Evolutionary conservation across 2,797 vertebrate species (phyloP), one percentile per base, ranked within the genome.

Genomic region (Neopelma chrysocephalum): DNA sequence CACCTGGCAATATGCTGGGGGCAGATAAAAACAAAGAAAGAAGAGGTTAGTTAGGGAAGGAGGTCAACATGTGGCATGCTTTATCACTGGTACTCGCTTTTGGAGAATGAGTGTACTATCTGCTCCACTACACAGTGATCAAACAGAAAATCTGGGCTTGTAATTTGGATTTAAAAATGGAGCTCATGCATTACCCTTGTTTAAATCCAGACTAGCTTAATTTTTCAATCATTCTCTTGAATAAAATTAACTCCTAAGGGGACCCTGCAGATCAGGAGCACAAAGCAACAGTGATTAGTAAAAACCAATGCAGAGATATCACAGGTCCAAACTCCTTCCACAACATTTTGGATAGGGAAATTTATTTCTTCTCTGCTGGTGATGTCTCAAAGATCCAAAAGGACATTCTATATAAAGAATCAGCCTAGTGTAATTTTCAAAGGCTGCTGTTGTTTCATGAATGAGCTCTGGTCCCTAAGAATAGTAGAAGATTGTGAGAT

Each of bases 31-130:
- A 17, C 20, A 9, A 72, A 77, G 22, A 66, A 73, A 61, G 40
- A 66, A 73, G 7, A 25, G 12, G 2, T 2, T 40, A 32, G 0
- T 38, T 47, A 21, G 3, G 10, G 6, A 7, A 54, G 3, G 3
- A 10, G 21, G 3, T 3, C 12, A 66, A 14, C 20, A 32, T 5
- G 7, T 32, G 21, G 0, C 29, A 47, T 1, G 0, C 7, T 79
- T 13, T 34, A 2, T 45, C 6, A 1, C 15, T 31, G 5, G 5
- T 27, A n/a, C 13, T 27, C 10, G 12, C 9, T 80, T 90, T 73
- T 77, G 45, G 31, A 86, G 23, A 71, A 29, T 1, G 1, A 77
- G 29, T 40, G 10, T 29, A 15, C 32, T 45, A 16, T 34, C 56
- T 82, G 51, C 19, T 69, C 51, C 47, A 82, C 42, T 56, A 36